Conservation (phyloP, 2,797 vertebrate genomes). For the Scomberomorus guttatus region DNA sequence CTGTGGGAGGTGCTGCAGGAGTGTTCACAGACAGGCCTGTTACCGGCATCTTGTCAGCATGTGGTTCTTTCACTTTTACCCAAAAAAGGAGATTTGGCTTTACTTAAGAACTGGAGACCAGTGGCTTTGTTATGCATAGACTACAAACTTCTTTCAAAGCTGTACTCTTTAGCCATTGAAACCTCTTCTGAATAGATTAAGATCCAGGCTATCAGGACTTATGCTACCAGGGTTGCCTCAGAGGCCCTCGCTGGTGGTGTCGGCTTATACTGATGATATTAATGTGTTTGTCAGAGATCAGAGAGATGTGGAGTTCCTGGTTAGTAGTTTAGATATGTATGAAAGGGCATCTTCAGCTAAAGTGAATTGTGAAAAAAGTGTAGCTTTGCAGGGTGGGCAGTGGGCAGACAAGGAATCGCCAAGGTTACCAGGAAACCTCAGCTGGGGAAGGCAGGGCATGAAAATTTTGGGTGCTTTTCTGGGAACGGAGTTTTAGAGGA, state of each 20-base stretch:
- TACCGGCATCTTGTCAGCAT: neutral
- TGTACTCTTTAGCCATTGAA: too few relatives aligned
- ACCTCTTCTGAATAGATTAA: neutral
- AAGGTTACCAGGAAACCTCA: neutral
- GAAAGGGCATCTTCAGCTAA: neutral
- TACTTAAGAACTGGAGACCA: constrained; percentile 9
- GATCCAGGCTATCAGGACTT: neutral
- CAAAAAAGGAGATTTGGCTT: neutral
- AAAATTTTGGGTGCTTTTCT: neutral
- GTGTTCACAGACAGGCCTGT: neutral
- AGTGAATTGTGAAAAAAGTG: neutral
- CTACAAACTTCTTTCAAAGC: neutral
- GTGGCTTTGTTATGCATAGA: neutral
- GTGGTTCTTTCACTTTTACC: neutral
- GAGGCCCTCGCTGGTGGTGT: neutral
- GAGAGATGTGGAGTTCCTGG: neutral
- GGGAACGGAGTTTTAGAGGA: neutral
- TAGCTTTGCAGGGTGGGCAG: neutral
- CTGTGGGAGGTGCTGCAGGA: too few relatives aligned
- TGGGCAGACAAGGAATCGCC: neutral
- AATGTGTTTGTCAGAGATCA: neutral
- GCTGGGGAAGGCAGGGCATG: neutral
- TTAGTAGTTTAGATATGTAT: neutral
- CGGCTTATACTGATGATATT: neutral
- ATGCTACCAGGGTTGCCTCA: neutral